Evolutionary conservation across 2,113 vertebrate species (phyloP).

Genomic region (Ranitomeya imitator): DNA sequence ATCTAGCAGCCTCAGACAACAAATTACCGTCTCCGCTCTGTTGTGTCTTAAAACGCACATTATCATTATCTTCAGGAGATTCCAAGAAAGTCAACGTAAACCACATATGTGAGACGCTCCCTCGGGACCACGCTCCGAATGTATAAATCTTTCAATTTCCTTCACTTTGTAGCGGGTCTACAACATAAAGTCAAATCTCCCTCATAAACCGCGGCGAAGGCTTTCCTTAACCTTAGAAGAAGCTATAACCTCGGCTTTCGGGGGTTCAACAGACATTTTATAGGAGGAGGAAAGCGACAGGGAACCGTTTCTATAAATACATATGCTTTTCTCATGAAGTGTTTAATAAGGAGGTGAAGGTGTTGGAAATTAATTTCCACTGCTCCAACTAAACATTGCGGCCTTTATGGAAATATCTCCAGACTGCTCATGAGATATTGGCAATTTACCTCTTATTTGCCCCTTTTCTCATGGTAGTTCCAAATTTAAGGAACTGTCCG

Average conservation of each 20-base stretch:
- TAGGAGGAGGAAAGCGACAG: background rate
- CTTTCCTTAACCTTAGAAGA: conserved; percentile 21
- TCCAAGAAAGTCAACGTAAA: conserved; percentile 29
- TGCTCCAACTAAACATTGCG: background rate
- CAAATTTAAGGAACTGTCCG: background rate
- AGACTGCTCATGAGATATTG: background rate
- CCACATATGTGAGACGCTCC: background rate
- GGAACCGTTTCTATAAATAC: background rate
- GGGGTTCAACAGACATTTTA: conserved; percentile 15
- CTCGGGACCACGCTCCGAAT: background rate
- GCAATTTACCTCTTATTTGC: background rate
- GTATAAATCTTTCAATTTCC: conserved; percentile 37
- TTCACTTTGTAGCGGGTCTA: background rate
- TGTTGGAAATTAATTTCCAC: conserved; percentile 27
- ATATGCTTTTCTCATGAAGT: conserved; percentile 6
- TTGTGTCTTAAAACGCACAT: conserved; percentile 15
- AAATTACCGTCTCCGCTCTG: conserved; percentile 47
- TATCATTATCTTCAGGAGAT: conserved; percentile 29
- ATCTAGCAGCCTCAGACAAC: conserved; percentile 35
- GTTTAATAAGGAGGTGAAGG: conserved; percentile 5
- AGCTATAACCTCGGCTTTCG: background rate
- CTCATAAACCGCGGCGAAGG: conserved; percentile 1
- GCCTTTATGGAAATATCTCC: background rate
- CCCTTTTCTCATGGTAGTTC: background rate
- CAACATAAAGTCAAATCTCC: background rate